These are phyloP conservation scores for Cheirogaleus medius DNA, from an alignment of 2,113 vertebrate genomes.

Conservation along the genomic window DNA sequence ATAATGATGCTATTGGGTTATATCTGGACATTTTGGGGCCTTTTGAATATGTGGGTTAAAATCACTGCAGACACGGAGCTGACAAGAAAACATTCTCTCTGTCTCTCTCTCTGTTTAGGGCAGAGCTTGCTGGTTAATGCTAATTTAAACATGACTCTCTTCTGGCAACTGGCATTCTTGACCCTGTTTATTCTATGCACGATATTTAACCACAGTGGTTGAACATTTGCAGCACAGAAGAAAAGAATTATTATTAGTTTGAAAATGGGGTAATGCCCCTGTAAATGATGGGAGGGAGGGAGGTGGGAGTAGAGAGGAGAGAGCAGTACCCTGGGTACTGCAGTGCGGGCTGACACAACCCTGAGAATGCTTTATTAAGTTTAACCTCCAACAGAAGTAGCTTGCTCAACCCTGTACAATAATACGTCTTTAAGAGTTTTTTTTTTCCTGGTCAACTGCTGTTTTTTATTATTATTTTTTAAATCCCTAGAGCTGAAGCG, in stretches of 20 bases:
- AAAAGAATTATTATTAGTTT: slow-evolving; percentile 25
- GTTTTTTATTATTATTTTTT: background rate
- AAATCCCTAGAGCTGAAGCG: background rate
- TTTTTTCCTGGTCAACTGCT: background rate
- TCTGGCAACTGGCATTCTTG: slow-evolving; percentile 44
- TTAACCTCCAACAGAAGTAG: background rate
- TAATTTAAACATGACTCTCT: slow-evolving; percentile 66
- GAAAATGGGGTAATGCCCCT: background rate
- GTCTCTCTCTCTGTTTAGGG: slow-evolving; percentile 12
- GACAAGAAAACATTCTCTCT: background rate
- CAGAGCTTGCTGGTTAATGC: slow-evolving; percentile 48
- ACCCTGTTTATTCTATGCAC: slow-evolving; percentile 56
- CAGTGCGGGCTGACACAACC: background rate
- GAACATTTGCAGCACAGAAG: background rate
- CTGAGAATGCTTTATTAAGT: background rate
- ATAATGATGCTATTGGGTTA: background rate
- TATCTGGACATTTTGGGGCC: background rate
- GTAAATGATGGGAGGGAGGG: background rate
- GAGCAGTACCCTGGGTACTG: background rate
- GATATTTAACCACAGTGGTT: slow-evolving; percentile 32
- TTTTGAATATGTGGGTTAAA: slow-evolving; percentile 23
- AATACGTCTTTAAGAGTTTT: background rate
- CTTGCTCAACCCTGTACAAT: background rate
- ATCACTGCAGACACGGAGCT: background rate
- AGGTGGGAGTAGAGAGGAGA: background rate